phyloP scores from a whole-genome alignment of 2,888 invertebrate genomes.

The Camponotus fellah region DNA sequence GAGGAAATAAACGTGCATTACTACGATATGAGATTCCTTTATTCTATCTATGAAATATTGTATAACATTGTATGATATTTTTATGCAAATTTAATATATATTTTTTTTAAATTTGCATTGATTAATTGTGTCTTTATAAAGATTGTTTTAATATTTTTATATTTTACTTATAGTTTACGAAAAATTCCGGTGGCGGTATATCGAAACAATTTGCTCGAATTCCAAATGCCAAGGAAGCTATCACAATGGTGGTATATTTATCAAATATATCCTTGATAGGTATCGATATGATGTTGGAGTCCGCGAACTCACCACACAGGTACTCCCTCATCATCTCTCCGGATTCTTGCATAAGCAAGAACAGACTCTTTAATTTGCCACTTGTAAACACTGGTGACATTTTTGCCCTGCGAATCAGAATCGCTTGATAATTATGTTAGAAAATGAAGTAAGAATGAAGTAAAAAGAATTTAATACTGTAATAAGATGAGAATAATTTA shows the following conservation, averaged over 20 bases:
- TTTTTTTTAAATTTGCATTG: background rate
- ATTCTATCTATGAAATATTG: no score
- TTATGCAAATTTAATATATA: background rate
- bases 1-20: background rate
- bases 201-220: conserved; percentile 77
- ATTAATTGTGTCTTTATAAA: background rate
- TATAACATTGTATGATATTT: no score
- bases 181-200: conserved; percentile 73
- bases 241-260: conserved; percentile 78
- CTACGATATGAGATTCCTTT: no score
- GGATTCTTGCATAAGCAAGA: conserved; percentile 84
- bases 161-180: conserved; percentile 66
- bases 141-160: background rate
- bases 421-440: background rate
- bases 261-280: conserved; percentile 60
- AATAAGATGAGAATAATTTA: background rate
- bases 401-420: conserved; percentile 77
- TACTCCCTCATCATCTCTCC: conserved; percentile 74
- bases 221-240: conserved; percentile 80
- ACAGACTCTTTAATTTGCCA: conserved; percentile 87
- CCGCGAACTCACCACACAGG: conserved; percentile 60
- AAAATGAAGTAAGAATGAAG: background rate
- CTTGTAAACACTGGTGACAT: conserved; percentile 87
- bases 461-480: no score
- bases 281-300: conserved; percentile 50